phyloP scores from a whole-genome alignment of 2,797 vertebrate species.

The Enteromius paludinosus region DNA sequence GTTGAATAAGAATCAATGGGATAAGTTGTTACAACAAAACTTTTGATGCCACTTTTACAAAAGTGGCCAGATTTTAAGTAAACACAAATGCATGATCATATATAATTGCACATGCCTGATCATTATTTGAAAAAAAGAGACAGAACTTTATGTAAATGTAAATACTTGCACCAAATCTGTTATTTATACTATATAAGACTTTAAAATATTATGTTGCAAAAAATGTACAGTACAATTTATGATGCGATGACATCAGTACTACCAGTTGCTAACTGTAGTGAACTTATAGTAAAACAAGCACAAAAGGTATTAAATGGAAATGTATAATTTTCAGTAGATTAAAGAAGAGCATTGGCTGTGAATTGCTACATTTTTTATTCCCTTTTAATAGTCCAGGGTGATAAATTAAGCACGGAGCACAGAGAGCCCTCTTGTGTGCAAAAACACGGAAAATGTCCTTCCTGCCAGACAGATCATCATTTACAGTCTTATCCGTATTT shows the following conservation, averaged over 20 bases:
- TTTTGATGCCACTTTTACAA: not conserved
- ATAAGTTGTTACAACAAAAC: not conserved
- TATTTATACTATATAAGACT: not conserved
- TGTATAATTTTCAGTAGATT: not conserved
- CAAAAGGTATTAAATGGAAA: not conserved
- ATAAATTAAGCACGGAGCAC: slow-evolving; percentile 48
- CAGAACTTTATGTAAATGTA: not conserved
- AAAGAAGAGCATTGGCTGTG: not conserved
- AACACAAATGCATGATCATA: not conserved
- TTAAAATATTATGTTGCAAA: not conserved
- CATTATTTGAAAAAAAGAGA: not conserved
- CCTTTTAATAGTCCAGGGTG: slow-evolving; percentile 40
- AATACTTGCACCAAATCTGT: not conserved
- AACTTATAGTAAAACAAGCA: not conserved
- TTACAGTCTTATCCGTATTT: slow-evolving; percentile 25
- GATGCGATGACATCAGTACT: not conserved
- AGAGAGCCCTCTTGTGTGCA: slow-evolving; percentile 41
- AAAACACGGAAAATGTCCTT: slow-evolving; percentile 49
- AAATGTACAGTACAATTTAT: not conserved
- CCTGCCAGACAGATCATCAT: slow-evolving; percentile 49
- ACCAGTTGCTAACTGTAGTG: not conserved
- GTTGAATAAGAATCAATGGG: not conserved
- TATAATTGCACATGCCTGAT: not conserved
- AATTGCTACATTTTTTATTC: not conserved
- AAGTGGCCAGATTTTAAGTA: not conserved